Evolutionary conservation across 2,113 vertebrate species (phyloP), one percentile per base, ranked within the genome.

Genomic region (Gobiocypris rarus): DNA sequence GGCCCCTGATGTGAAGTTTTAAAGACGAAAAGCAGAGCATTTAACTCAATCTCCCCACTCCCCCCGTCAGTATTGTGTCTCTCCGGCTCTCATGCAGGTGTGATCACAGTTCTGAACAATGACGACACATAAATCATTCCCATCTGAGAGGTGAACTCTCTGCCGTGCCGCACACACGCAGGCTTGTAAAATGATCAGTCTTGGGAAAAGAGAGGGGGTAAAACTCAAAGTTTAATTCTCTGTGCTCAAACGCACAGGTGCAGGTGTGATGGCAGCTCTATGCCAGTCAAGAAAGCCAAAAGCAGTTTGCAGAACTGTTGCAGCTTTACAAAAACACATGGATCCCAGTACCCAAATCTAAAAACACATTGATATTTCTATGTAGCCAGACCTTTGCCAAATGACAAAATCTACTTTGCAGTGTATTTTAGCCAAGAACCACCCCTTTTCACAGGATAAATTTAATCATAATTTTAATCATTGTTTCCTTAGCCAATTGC

Each of bases 41-140:
- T 9, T 22, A 54, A 52, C 74, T 34, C 3, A 22, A 34, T 54
- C 26, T 38, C 38, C 34, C 34, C 34, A 2, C 34, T 4, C 9
- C 9, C 1, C 17, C 26, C 1, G 26, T 56, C 74, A 75, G 69
- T 75, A 56, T 34, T 56, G 26, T 22, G 48, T 34, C 26, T 75
- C 50, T 75, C 50, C 50, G 4, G 73, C 17, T 34, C 45, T 75
- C 74, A 56, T 11, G 50, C 74, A 75, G 74, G 26, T 75, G 74
- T 75, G 74, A 75, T 75, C 74, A 75, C 74, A 38, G 50, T 26
- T 56, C 74, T 75, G 74, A 75, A 34, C 74, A 56, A 75, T 56
- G 74, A 75, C 31, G 74, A 75, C 50, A 31, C 74, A 75, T 54
- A 75, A 75, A 75, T 75, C 74, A 75, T 56, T 75, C 26, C 74